These are phyloP conservation scores for Heteromurus nitidus DNA, from an alignment of 2,888 invertebrate species.

Conservation along the genomic window DNA sequence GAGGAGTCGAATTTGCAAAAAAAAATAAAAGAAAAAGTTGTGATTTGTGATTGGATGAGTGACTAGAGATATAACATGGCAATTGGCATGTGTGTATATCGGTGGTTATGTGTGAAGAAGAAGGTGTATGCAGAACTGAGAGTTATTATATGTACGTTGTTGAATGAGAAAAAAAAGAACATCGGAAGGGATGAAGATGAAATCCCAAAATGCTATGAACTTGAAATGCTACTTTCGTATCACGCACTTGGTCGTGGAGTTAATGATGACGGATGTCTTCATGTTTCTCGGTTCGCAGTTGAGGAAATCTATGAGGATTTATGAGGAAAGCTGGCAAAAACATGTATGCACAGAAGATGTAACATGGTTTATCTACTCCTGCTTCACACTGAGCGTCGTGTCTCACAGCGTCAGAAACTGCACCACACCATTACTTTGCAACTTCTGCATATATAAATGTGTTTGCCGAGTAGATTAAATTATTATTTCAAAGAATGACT, in stretches of 20 bases:
- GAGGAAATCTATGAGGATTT: background rate
- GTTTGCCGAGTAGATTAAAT: conserved; percentile 13
- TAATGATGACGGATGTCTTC: conserved; percentile 62
- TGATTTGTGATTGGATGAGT: too few species aligned
- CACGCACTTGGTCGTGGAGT: conserved; percentile 49
- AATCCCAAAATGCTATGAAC: conserved; percentile 14
- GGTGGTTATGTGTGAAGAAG: background rate
- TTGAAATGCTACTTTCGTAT: conserved; percentile 47
- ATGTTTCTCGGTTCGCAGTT: conserved; percentile 52
- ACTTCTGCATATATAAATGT: background rate
- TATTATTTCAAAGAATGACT: conserved; percentile 8
- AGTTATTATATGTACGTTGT: background rate
- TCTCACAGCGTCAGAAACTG: background rate
- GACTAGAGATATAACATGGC: too few species aligned
- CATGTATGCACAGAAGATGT: background rate
- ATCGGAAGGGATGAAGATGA: background rate
- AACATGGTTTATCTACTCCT: conserved; percentile 3
- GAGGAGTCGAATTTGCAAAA: conserved; percentile 28
- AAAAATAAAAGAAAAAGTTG: conserved; percentile 4
- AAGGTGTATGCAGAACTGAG: background rate
- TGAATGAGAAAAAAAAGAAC: background rate
- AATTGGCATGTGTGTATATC: background rate
- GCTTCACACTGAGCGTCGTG: background rate
- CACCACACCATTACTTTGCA: background rate
- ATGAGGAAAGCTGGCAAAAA: background rate